phyloP scores from a whole-genome alignment of 2,113 vertebrate species.

The Nanorana parkeri region DNA sequence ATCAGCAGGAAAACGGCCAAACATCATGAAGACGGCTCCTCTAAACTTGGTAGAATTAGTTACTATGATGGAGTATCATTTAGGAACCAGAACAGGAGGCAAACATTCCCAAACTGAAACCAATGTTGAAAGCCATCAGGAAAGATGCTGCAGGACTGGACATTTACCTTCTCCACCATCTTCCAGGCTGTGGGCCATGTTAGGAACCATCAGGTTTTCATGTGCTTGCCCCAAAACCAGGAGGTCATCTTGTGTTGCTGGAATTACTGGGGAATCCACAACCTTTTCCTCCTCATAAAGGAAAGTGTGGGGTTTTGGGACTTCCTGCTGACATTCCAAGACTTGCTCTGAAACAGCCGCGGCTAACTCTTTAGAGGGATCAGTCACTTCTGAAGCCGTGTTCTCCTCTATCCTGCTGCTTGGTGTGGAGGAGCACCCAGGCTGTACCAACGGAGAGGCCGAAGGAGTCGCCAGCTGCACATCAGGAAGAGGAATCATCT shows the following conservation, averaged over 20 bases:
- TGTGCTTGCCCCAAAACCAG: constrained; percentile 55
- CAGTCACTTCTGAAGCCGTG: background rate
- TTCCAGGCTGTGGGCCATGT: constrained; percentile 78
- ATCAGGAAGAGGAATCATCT: background rate
- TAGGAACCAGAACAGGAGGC: no score
- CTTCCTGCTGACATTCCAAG: background rate
- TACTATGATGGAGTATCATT: no score
- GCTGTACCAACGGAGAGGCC: background rate
- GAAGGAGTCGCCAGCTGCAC: background rate
- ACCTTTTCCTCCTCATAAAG: constrained; percentile 53
- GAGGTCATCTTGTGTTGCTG: constrained; percentile 45
- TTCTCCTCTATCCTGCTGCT: constrained; percentile 55
- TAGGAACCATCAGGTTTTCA: constrained; percentile 79
- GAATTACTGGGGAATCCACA: constrained; percentile 50
- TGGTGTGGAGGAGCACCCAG: constrained; percentile 8
- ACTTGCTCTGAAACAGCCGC: background rate
- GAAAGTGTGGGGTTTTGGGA: background rate
- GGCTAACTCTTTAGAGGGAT: background rate
- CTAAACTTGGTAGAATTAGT: no score
- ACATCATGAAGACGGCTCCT: no score
- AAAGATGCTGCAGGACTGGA: background rate
- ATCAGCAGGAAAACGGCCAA: no score
- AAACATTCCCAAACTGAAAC: background rate
- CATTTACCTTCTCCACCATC: constrained; percentile 78
- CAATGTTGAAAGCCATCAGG: background rate